phyloP scores from a whole-genome alignment of 2,113 vertebrate genomes.

The Misgurnus mizolepis region DNA sequence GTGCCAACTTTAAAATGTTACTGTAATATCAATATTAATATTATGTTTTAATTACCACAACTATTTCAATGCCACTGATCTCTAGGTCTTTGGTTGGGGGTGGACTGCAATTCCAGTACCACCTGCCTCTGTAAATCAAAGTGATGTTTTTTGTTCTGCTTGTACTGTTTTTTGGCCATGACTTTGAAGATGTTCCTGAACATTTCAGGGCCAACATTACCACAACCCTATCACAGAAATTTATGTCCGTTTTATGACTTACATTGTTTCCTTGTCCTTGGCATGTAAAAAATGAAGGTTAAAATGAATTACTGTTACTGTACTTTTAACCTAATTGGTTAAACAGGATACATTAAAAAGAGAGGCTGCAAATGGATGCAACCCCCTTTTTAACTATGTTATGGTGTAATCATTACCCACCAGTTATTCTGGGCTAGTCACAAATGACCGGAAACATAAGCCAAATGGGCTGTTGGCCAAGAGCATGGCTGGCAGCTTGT shows the following conservation, averaged over 20 bases:
- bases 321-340: no score
- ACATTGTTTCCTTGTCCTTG: background rate
- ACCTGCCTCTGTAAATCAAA: slow-evolving; percentile 20
- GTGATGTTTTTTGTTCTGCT: slow-evolving; percentile 11
- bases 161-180: slow-evolving; percentile 20
- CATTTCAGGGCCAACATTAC: background rate
- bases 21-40: background rate
- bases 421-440: background rate
- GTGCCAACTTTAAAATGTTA: background rate
- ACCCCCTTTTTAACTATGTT: background rate
- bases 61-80: background rate
- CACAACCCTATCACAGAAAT: background rate
- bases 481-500: slow-evolving; percentile 11
- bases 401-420: background rate
- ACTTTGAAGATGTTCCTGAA: slow-evolving; percentile 16
- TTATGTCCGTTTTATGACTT: background rate
- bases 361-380: background rate
- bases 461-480: background rate
- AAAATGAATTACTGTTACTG: background rate
- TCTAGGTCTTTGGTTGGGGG: background rate
- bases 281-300: background rate
- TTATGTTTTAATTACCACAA: background rate
- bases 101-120: background rate
- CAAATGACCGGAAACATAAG: background rate
- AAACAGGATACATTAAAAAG: no score